Conservation (phyloP, 2,113 vertebrate species). For the Hypanus sabinus region DNA sequence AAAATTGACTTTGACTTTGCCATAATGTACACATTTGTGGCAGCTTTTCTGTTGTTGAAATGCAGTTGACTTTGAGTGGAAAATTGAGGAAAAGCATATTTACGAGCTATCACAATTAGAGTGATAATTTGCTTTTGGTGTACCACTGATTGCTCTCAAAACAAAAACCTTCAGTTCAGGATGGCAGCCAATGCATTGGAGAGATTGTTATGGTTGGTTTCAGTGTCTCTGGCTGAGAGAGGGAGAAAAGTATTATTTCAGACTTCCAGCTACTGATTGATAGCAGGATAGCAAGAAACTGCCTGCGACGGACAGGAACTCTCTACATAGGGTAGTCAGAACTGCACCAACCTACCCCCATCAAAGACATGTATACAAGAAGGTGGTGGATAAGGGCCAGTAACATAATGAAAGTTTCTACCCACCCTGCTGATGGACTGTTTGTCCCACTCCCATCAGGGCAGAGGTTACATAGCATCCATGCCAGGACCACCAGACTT, state of each 20-base stretch:
- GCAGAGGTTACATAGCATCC: too few species aligned
- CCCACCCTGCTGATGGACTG: too few species aligned
- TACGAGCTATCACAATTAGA: not conserved
- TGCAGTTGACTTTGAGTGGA: not conserved
- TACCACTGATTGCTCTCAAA: not conserved
- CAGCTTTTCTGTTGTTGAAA: not conserved
- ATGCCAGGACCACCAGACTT: too few species aligned
- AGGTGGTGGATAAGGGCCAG: too few species aligned
- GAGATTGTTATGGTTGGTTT: not conserved
- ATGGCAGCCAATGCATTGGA: not conserved
- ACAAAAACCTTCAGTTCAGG: not conserved
- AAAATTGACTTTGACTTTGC: too few species aligned
- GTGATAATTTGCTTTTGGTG: not conserved
- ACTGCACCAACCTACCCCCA: too few species aligned
- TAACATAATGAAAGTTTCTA: too few species aligned
- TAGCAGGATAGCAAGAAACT: not conserved
- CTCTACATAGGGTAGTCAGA: too few species aligned
- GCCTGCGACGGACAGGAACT: too few species aligned
- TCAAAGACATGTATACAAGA: too few species aligned
- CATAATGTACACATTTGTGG: too few species aligned
- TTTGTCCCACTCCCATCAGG: too few species aligned
- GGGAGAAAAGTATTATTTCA: not conserved
- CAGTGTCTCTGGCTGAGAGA: not conserved
- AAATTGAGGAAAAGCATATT: not conserved
- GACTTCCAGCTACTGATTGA: not conserved